Evolutionary conservation across 2,888 invertebrate genomes (phyloP).

Genomic region (Luffia ferchaultella): DNA sequence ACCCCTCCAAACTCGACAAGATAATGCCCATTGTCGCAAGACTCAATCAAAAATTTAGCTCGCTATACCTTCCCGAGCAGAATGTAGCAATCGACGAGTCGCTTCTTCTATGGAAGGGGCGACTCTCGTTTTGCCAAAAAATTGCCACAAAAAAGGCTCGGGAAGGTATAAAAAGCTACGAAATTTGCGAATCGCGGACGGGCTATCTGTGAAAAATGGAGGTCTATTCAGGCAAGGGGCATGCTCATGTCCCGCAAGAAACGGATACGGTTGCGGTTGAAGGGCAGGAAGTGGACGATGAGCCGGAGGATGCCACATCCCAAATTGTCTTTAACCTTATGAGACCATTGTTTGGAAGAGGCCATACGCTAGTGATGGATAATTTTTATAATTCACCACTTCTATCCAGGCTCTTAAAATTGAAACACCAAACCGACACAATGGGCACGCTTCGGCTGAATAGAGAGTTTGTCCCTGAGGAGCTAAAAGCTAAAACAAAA

Average conservation of each 20-base stretch:
- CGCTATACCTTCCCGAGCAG: conserved; percentile 16
- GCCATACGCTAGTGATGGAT: conserved; percentile 20
- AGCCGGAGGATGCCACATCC: conserved; percentile 16
- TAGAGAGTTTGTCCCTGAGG: too few relatives aligned
- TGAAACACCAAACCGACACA: conserved; percentile 15
- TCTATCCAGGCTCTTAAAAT: conserved; percentile 15
- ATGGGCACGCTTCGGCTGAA: too few relatives aligned
- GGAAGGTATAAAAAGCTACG: conserved; percentile 17
- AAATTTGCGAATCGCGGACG: too few relatives aligned
- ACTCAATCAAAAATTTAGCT: conserved; percentile 14
- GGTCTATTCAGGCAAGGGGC: conserved; percentile 16
- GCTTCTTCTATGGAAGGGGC: conserved; percentile 16
- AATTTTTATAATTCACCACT: conserved; percentile 21
- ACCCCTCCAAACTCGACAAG: conserved; percentile 12
- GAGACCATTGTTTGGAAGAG: conserved; percentile 14
- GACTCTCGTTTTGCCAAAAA: conserved; percentile 13
- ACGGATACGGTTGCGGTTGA: conserved; percentile 7
- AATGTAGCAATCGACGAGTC: conserved; percentile 18
- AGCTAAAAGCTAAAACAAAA: too few relatives aligned
- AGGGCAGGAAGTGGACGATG: conserved; percentile 7
- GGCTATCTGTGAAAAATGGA: conserved; percentile 14
- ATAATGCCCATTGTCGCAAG: too few relatives aligned
- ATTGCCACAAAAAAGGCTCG: conserved; percentile 15
- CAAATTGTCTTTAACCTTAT: conserved; percentile 15
- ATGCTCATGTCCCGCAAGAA: conserved; percentile 12